Evolutionary conservation across 2,888 invertebrate species (phyloP).

Genomic region (Melieria crassipennis): DNA sequence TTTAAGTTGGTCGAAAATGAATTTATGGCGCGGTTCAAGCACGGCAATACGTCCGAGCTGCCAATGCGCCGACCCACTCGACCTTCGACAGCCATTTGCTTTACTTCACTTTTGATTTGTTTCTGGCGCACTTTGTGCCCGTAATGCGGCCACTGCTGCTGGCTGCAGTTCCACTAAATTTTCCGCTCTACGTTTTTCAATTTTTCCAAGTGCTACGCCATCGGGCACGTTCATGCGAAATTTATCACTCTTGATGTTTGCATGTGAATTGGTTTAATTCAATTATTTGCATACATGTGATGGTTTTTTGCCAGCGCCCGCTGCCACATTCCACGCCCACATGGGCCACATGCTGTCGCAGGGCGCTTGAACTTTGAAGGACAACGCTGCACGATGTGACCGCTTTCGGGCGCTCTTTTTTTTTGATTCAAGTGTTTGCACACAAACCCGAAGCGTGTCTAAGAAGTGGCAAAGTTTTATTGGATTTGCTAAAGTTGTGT

Average conservation of each 20-base stretch:
- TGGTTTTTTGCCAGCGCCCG: neutral
- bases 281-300: constrained; percentile 49
- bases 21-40: constrained; percentile 47
- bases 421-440: too few relatives aligned
- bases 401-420: neutral
- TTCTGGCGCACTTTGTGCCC: neutral
- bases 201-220: constrained; percentile 37
- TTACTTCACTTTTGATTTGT: constrained; percentile 45
- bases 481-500: constrained; percentile 39
- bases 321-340: neutral
- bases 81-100: constrained; percentile 11
- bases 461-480: constrained; percentile 31
- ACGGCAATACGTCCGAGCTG: neutral
- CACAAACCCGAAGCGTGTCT: constrained; percentile 9
- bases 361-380: constrained; percentile 13
- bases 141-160: neutral
- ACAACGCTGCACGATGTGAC: neutral
- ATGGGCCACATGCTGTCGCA: too few relatives aligned
- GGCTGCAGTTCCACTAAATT: neutral
- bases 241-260: constrained; percentile 56
- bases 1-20: constrained; percentile 48
- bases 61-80: neutral
- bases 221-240: constrained; percentile 52
- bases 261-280: constrained; percentile 55
- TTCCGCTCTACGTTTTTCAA: neutral